Evolutionary conservation across 2,888 invertebrate species (phyloP).

Genomic region (Congeria kusceri): DNA sequence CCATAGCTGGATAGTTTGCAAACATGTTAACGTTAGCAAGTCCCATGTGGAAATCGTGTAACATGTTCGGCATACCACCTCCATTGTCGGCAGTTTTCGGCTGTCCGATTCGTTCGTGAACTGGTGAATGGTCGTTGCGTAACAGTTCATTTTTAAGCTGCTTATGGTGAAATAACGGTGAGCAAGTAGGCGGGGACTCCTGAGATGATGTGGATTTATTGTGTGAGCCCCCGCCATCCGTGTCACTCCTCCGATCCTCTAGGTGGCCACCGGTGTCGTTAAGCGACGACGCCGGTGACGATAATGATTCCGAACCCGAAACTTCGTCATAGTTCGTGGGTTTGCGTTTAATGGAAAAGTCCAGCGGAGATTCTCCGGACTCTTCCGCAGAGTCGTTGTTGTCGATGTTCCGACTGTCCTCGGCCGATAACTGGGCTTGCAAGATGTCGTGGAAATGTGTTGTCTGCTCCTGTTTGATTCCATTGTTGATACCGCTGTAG

Average conservation of each 20-base stretch:
- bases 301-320: constrained; percentile 66
- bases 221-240: constrained; percentile 32
- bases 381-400: constrained; percentile 69
- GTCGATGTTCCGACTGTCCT: constrained; percentile 58
- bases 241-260: constrained; percentile 55
- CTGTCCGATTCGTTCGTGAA: constrained; percentile 58
- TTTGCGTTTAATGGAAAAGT: constrained; percentile 75
- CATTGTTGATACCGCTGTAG: constrained; percentile 59
- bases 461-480: constrained; percentile 59
- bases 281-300: constrained; percentile 68
- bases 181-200: constrained; percentile 51
- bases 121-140: constrained; percentile 39
- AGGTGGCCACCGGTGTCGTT: constrained; percentile 63
- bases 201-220: constrained; percentile 30
- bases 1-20: constrained; percentile 65
- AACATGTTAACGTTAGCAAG: constrained; percentile 61
- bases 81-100: constrained; percentile 41
- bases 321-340: constrained; percentile 64
- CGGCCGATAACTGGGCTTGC: constrained; percentile 63
- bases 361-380: constrained; percentile 72
- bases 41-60: constrained; percentile 65
- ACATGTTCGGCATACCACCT: constrained; percentile 57
- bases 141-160: constrained; percentile 47
- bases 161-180: constrained; percentile 44
- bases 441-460: constrained; percentile 57